A percentile compares a stretch with the other conserved stretches of the same genome.
These are phyloP conservation scores for Pardosa pseudoannulata DNA, from an alignment of 2,888 invertebrate species.

Conservation along the genomic window DNA sequence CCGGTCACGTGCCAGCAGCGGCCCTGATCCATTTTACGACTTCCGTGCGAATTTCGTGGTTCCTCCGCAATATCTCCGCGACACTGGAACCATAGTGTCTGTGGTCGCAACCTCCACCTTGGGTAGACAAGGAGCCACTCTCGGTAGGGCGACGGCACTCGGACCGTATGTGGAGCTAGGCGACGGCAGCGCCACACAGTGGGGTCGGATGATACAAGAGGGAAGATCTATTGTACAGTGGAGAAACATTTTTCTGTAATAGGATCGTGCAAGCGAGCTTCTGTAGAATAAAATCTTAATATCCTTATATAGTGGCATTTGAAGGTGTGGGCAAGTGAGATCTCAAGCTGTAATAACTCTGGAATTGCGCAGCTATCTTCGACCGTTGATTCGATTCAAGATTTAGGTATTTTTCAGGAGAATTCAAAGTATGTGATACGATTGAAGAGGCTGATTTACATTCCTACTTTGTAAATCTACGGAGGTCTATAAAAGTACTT, in stretches of 20 bases:
- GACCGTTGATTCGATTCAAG: too few species aligned
- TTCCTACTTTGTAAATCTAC: too few species aligned
- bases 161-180: constrained; percentile 76
- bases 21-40: constrained; percentile 72
- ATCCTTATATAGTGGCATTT: too few species aligned
- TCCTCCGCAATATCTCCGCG: constrained; percentile 73
- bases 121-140: constrained; percentile 74
- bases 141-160: constrained; percentile 75
- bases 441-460: too few species aligned
- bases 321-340: too few species aligned
- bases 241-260: constrained; percentile 60
- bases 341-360: too few species aligned
- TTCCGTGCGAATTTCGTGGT: constrained; percentile 75
- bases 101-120: constrained; percentile 75
- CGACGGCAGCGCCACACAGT: constrained; percentile 75
- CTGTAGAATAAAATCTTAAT: too few species aligned
- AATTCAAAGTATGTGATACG: too few species aligned
- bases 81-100: constrained; percentile 75
- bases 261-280: too few species aligned
- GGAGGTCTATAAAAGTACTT: too few species aligned
- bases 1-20: constrained; percentile 73
- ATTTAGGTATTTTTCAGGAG: too few species aligned
- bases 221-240: constrained; percentile 37
- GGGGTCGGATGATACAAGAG: constrained; percentile 75
- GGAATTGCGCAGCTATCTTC: too few species aligned